Conservation (phyloP, 2,888 invertebrate genomes). For the Melitaea athalia region DNA sequence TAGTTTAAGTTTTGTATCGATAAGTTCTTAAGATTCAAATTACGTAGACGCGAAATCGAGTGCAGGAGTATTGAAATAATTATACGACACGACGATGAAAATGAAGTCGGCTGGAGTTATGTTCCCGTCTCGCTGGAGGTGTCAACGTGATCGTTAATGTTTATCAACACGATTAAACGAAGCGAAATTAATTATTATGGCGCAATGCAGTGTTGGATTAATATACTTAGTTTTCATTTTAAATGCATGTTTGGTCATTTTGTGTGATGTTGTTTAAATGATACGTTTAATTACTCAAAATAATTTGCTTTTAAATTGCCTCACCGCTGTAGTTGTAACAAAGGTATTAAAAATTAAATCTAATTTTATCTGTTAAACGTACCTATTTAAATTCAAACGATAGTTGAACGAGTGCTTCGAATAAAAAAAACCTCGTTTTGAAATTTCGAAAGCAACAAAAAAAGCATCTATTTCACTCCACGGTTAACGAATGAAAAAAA, state of each 20-base stretch:
- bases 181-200: conserved; percentile 35
- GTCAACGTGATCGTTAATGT: conserved; percentile 36
- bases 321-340: neutral
- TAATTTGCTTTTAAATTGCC: too few relatives aligned
- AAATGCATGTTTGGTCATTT: conserved; percentile 19
- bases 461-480: conserved; percentile 67
- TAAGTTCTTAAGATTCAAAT: conserved; percentile 19
- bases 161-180: conserved; percentile 33
- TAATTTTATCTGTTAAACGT: too few relatives aligned
- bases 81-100: conserved; percentile 49
- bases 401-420: too few relatives aligned
- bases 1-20: neutral
- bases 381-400: too few relatives aligned
- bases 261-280: conserved; percentile 16
- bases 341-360: neutral
- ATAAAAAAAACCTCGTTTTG: too few relatives aligned
- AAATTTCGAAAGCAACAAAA: conserved; percentile 52
- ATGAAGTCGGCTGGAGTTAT: conserved; percentile 34
- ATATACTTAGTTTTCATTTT: conserved; percentile 25
- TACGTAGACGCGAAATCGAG: conserved; percentile 21
- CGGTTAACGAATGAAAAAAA: conserved; percentile 56
- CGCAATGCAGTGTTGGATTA: conserved; percentile 30
- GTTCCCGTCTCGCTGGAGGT: conserved; percentile 29
- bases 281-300: neutral
- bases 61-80: conserved; percentile 46